Base-by-base conservation (phyloP, 1,140 invertebrate species). In the Trichonephila clavipes region DNA sequence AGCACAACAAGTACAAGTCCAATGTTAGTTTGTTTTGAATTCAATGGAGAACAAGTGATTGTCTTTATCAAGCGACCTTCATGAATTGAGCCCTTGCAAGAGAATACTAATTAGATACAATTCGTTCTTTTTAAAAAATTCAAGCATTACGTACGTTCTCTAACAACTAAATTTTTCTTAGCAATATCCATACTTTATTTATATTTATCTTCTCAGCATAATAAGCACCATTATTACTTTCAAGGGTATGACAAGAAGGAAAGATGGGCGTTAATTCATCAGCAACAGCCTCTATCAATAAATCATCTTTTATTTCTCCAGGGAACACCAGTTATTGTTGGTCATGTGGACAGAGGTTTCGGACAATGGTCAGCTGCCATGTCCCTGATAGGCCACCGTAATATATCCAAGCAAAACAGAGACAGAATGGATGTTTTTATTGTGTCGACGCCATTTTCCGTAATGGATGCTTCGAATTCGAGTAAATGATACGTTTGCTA, bases 291-390 rank as follows among this genome's bases (percentile, higher is more conserved):
- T 21, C 61, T 28, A 14, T 10, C 85, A 1, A 87, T 87, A 87
- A 87, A 87, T 87, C 85, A 87, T 87, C 28, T n/a, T 66, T 86
- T 87, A 87, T 87, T 87, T 21, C 85, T 21, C 85, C 6, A 14
- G 59, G 40, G 85, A 51, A 62, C 85, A 87, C n/a, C 24, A 19
- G 85, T 87, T 87, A 87, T 28, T 58, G 85, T 87, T 59, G 28
- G 59, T 87, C 85, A 40, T 40, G 59, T 28, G 61, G 28, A 7
- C 6, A 64, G 21, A 40, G 21, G 18, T 64, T 64, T 64, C 16
- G 72, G 28, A 28, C 85, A 64, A 87, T 87, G 85, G 61, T 87
- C 85, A 62, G 16, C 21, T 77, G 72, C 5, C 16, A 77, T 34
- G 24, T 28, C 14, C 18, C 14, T 77, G 72, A 77, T 77, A 77